Percentiles rank a stretch among this genome's conserved stretches.
These are phyloP conservation scores for Gila robusta DNA, from an alignment of 2,797 vertebrate species.

Conservation along the genomic window DNA sequence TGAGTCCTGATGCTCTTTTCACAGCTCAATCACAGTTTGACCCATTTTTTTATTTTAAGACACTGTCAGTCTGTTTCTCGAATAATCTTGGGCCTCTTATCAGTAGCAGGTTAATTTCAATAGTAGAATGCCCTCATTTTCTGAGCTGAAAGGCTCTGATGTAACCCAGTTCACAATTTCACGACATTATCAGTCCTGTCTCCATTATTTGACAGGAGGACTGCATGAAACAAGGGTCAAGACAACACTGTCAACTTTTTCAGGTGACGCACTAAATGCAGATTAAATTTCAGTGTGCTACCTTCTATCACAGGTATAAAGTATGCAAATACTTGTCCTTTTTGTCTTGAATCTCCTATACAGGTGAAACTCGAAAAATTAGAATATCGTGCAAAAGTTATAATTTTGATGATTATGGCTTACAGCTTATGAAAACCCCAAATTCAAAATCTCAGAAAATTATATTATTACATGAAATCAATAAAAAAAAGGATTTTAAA, in stretches of 20 bases:
- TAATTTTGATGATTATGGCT: too few relatives aligned
- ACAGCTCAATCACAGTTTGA: conserved; percentile 43
- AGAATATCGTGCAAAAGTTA: too few relatives aligned
- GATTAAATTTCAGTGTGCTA: neutral
- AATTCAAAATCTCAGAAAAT: too few relatives aligned
- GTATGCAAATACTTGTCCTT: neutral
- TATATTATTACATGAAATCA: too few relatives aligned
- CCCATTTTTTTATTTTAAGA: conserved; percentile 64
- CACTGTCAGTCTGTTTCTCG: conserved; percentile 37
- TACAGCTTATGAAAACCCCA: too few relatives aligned
- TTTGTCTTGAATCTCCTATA: neutral
- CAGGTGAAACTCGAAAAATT: too few relatives aligned
- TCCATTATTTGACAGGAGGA: neutral
- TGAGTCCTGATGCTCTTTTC: conserved; percentile 19
- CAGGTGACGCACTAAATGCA: neutral
- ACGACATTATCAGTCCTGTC: neutral
- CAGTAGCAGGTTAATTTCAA: conserved; percentile 54
- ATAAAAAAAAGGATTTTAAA: too few relatives aligned
- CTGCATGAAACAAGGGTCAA: neutral
- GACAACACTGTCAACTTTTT: neutral
- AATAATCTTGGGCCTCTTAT: conserved; percentile 63
- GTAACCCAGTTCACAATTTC: neutral
- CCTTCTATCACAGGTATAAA: neutral
- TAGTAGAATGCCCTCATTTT: conserved; percentile 63
- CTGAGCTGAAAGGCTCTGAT: neutral